Percentiles rank a stretch among this genome's conserved stretches.
phyloP scores from a whole-genome alignment of 2,113 vertebrate species.

The Heptranchias perlo region DNA sequence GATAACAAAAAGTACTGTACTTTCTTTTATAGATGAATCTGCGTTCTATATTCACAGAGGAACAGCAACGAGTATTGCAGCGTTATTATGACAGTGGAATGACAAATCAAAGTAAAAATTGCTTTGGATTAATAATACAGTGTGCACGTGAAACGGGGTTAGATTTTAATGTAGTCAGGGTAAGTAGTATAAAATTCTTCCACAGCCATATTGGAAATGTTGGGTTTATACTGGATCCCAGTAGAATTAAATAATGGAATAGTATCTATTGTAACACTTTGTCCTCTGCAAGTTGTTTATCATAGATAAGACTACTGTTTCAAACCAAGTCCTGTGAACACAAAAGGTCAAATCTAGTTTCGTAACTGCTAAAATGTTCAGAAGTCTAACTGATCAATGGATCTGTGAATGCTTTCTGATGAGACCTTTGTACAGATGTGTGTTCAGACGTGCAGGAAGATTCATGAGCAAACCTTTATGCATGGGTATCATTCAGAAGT shows the following conservation, averaged over 20 bases:
- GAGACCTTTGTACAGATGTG: neutral
- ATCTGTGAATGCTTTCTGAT: neutral
- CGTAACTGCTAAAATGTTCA: neutral
- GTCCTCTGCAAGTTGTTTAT: neutral
- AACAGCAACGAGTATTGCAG: conserved; percentile 94
- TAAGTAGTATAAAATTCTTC: conserved; percentile 57
- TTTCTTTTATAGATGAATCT: conserved; percentile 87
- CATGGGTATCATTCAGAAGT: neutral
- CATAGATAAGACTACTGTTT: neutral
- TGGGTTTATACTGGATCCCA: neutral
- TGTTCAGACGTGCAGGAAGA: neutral
- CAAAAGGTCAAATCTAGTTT: neutral
- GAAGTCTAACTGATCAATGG: neutral
- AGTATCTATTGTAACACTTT: neutral
- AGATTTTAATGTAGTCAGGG: conserved; percentile 98
- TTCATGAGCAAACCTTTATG: neutral
- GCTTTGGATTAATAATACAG: conserved; percentile 97
- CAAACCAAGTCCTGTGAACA: neutral
- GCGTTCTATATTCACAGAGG: conserved; percentile 92
- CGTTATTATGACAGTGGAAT: conserved; percentile 98
- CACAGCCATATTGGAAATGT: conserved; percentile 14
- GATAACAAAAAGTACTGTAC: conserved; percentile 24
- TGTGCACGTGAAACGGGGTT: conserved; percentile 97
- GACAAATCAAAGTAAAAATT: conserved; percentile 99
- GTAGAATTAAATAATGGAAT: neutral